These are phyloP conservation scores for Nematostella vectensis DNA, from an alignment of 92 coral and sea anemone genomes.

Conservation along the genomic window DNA sequence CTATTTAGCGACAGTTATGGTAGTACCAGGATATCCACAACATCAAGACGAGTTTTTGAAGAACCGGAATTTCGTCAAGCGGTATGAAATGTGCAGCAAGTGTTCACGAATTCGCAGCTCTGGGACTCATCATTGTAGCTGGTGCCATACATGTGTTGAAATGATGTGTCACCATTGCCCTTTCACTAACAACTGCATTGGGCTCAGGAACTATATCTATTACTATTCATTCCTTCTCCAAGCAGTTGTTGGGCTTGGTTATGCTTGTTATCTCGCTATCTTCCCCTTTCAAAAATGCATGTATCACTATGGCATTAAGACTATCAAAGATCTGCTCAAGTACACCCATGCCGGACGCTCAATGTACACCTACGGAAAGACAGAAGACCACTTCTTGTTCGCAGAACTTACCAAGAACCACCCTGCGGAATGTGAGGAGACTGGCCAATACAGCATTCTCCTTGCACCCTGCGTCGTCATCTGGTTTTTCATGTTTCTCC, in stretches of 20 bases:
- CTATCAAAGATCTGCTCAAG: slow-evolving; percentile 14
- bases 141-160: slow-evolving; percentile 82
- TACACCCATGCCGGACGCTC: slow-evolving; percentile 8
- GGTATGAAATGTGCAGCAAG: slow-evolving; percentile 60
- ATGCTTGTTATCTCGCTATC: slow-evolving; percentile 66
- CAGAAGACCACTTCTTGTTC: slow-evolving; percentile 6
- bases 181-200: slow-evolving; percentile 97
- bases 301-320: slow-evolving; percentile 13
- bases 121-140: slow-evolving; percentile 94
- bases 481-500: slow-evolving; percentile 47
- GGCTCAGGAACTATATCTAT: slow-evolving; percentile 80
- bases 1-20: slow-evolving; percentile 70
- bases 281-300: slow-evolving; percentile 69
- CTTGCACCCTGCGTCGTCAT: slow-evolving; percentile 74
- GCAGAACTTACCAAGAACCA: slow-evolving; percentile 22
- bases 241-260: slow-evolving; percentile 70
- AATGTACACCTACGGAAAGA: slow-evolving; percentile 24
- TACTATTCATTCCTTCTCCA: slow-evolving; percentile 72
- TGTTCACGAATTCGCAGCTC: slow-evolving; percentile 66
- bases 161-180: slow-evolving; percentile 99
- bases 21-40: slow-evolving; percentile 82
- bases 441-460: slow-evolving; percentile 65
- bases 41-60: slow-evolving; percentile 56
- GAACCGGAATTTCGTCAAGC: slow-evolving; percentile 60
- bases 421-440: slow-evolving; percentile 48